Base-by-base conservation (phyloP, 2,888 invertebrate genomes). In the Cordilura impudica region DNA sequence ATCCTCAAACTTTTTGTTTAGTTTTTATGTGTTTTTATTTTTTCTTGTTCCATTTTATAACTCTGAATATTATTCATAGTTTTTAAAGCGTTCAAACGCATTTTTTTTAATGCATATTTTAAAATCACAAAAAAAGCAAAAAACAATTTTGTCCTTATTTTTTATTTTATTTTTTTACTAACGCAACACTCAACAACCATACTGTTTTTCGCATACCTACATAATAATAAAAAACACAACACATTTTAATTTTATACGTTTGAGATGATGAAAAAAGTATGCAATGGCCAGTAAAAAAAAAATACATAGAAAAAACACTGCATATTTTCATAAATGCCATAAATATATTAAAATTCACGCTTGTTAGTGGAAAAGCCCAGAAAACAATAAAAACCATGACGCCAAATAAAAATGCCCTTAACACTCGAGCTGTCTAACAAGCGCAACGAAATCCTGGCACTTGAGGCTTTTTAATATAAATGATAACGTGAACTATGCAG, bases 381-480 rank as follows among this genome's bases (percentile, higher is more conserved):
- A 53, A 53, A 53, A 53, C 10, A 10, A 23, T n/a, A 23, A 53
- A 53, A 53, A 19, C 7, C 14, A 53, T 23, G 26, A 53, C 14
- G 26, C 21, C 23, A 53, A 19, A 53, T n/a, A 53, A 21, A 21
- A 53, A 53, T 69, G 58, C 35, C 61, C 71, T 51, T 56, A 80
- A 72, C 71, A 63, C 79, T 53, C 63, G 35, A 14, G 14, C 16
- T 51, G 60, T 76, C 72, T 76, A 71, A 67, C 66, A 72, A 76
- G 61, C 66, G 43, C 58, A 79, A 75, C 72, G 76, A 39, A 47
- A 71, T 43, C 60, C 66, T 71, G 56, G 54, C 79, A 67, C 76
- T 60, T 16, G 43, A 71, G 72, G 60, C 71, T 60, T 23, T 65
- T 77, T 77, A 66, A 71, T 76, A 76, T 35, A 35, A 35, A 35